Conservation (phyloP, 23 tunicate species). For the Halocynthia aurantium region DNA sequence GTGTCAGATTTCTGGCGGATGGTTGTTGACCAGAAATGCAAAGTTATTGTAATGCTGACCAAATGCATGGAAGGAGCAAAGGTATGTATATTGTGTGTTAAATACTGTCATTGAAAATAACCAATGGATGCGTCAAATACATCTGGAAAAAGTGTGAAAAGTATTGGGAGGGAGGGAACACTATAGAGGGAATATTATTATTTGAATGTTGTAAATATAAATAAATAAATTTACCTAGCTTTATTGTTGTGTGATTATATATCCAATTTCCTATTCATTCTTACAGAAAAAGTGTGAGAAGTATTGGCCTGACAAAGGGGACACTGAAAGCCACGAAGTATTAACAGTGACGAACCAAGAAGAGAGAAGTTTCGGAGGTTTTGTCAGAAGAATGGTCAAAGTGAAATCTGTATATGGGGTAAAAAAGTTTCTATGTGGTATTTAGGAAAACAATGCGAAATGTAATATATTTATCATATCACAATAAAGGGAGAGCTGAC, state of each 20-base stretch:
- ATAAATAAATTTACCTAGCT: no score
- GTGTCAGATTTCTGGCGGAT: constrained; percentile 30
- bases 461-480: no score
- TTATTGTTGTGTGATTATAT: no score
- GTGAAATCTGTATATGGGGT: constrained; percentile 6
- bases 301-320: constrained; percentile 38
- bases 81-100: neutral
- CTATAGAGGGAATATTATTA: no score
- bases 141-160: no score
- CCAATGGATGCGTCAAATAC: no score
- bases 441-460: no score
- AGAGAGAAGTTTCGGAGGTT: constrained; percentile 9
- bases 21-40: constrained; percentile 19
- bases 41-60: constrained; percentile 32
- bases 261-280: neutral
- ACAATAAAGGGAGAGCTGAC: no score
- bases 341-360: constrained; percentile 7
- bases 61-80: constrained; percentile 26
- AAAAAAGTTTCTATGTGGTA: no score
- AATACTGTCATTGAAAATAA: no score
- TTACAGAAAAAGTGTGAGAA: constrained; percentile 38
- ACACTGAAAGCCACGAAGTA: neutral
- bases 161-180: no score
- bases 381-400: neutral
- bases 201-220: no score